Evolutionary conservation across 2,113 vertebrate genomes (phyloP).

Genomic region (Acanthisitta chloris): DNA sequence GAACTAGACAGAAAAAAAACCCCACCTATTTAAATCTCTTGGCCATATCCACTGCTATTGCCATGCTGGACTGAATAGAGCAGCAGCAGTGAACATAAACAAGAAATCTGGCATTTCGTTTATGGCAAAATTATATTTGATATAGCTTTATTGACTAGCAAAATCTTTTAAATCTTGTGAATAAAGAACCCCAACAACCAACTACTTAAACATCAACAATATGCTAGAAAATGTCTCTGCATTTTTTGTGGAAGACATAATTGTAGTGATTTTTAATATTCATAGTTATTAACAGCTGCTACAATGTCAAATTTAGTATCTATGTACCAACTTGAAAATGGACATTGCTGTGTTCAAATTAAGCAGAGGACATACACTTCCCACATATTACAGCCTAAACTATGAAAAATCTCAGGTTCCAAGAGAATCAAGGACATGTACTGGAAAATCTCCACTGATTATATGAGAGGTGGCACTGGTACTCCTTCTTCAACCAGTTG

Average conservation of each 20-base stretch:
- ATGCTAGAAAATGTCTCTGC: background rate
- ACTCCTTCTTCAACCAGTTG: background rate
- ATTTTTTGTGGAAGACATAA: background rate
- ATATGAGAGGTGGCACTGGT: background rate
- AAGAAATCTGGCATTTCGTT: background rate
- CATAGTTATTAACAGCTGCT: background rate
- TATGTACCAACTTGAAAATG: background rate
- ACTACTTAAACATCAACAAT: background rate
- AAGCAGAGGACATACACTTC: background rate
- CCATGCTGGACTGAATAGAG: background rate
- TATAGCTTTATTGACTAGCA: background rate
- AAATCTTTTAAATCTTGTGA: background rate
- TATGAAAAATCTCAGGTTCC: background rate
- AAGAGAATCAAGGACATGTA: background rate
- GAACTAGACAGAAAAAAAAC: background rate
- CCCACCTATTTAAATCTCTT: background rate
- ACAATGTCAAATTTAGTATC: background rate
- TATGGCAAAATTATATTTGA: background rate
- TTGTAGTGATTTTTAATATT: background rate
- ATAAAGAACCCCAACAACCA: background rate
- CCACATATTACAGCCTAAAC: background rate
- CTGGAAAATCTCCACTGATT: background rate
- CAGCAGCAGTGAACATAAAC: background rate
- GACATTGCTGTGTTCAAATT: background rate
- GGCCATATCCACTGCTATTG: background rate